Base-by-base conservation (phyloP, 2,888 invertebrate genomes). In the Agrochola lota region DNA sequence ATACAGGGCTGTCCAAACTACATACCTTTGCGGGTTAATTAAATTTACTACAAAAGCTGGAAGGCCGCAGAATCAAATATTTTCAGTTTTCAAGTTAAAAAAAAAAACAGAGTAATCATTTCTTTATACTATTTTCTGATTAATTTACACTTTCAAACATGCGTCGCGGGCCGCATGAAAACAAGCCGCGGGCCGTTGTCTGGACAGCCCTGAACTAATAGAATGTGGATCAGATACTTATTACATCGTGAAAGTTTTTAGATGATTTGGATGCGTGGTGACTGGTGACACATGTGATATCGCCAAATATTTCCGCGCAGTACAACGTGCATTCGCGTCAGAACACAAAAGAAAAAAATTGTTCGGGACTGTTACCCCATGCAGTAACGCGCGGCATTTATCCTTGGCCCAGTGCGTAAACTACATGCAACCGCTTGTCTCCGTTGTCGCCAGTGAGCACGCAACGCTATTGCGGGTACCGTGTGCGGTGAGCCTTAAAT, bases 401-500 rank as follows among this genome's bases (percentile, higher is more conserved):
- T 59, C 59, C 6, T 62, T 26, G n/a, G 17, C 8, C 43, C 30
- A 26, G 17, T 15, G 46, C 30, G n/a, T 74, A 20, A 74, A 43
- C 23, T 62, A 77, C 26, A 60, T 77, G 15, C 59, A 68, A 68
- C 60, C 30, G 40, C 11, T 59, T 57, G 23, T 60, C 20, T 40
- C 40, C 11, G 20, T 30, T n/a, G 43, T 43, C 49, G 52, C 52
- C 60, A 52, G 30, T 81, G 30, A 60, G 52, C 43, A 52, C 43
- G n/a, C 49, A 57, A 83, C 23, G 49, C 23, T 59, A 52, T 6
- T n/a, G 52, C n/a, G 26, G 43, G n/a, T 77, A 62, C 59, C 62
- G 55, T 84, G 59, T 30, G 79, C 84, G 79, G 79, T 84, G 84
- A 79, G 84, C 60, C 12, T 84, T 15, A 68, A 55, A 30, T 30